Conservation (phyloP, 2,888 invertebrate genomes). For the Caradrina clavipalpis region DNA sequence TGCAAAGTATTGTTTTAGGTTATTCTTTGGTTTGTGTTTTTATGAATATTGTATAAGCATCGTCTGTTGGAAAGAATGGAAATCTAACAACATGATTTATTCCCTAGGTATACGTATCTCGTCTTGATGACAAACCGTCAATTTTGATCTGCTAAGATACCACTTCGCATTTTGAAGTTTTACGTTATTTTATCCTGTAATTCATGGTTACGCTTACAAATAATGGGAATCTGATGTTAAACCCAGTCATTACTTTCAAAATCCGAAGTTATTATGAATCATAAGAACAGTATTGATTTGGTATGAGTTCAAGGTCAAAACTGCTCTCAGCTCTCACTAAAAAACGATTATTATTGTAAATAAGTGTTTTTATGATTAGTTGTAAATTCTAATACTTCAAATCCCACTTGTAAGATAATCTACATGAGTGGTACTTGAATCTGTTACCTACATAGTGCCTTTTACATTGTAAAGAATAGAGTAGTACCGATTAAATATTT, state of each 20-base stretch:
- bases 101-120: neutral
- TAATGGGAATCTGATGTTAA: neutral
- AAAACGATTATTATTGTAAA: neutral
- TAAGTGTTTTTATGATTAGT: neutral
- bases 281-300: neutral
- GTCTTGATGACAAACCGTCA: neutral
- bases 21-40: slow-evolving; percentile 11
- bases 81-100: neutral
- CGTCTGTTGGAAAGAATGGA: neutral
- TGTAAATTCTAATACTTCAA: neutral
- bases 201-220: too few relatives aligned
- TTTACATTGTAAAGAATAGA: neutral
- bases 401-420: neutral
- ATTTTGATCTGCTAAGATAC: too few relatives aligned
- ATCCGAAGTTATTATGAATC: neutral
- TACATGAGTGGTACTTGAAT: too few relatives aligned
- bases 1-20: slow-evolving; percentile 12
- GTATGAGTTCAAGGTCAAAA: neutral
- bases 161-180: neutral
- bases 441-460: neutral
- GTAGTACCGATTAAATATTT: neutral
- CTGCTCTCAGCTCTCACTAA: neutral
- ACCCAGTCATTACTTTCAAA: neutral
- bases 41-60: slow-evolving; percentile 23
- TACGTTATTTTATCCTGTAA: neutral